Evolutionary conservation across 2,113 vertebrate species (phyloP).

Genomic region (Rhinoderma darwinii): DNA sequence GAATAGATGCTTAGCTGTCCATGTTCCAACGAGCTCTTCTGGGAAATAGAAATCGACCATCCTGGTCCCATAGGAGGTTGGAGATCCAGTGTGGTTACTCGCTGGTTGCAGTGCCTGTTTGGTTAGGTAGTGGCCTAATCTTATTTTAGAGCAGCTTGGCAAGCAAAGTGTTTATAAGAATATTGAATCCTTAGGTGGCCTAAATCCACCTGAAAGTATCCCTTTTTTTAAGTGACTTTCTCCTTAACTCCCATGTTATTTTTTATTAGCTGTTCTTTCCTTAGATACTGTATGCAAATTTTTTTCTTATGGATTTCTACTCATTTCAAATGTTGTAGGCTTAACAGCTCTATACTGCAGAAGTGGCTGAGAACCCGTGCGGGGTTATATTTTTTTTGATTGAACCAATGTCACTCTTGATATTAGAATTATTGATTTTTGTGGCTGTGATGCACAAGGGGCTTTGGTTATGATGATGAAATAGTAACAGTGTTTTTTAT

Average conservation of each 20-base stretch:
- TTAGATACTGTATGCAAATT: no score
- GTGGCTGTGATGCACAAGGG: neutral
- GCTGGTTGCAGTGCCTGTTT: neutral
- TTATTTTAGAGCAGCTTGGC: neutral
- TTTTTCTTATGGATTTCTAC: no score
- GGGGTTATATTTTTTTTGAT: conserved; percentile 8
- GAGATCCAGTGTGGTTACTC: neutral
- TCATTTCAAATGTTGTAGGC: neutral
- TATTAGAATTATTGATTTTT: conserved; percentile 36
- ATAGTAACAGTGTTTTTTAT: neutral
- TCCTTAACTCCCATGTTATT: no score
- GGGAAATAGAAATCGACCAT: neutral
- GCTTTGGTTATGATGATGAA: neutral
- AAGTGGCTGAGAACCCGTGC: neutral
- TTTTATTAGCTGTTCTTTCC: no score
- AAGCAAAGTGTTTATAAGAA: neutral
- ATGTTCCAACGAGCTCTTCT: no score
- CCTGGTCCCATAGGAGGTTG: neutral
- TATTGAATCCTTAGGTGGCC: neutral
- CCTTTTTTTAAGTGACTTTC: no score
- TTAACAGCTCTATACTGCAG: neutral
- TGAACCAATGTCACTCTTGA: neutral
- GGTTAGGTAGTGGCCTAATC: neutral
- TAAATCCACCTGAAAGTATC: neutral
- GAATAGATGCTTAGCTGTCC: no score